Percentiles rank a stretch among this genome's conserved stretches.
phyloP scores from a whole-genome alignment of 2,888 invertebrate species.

The Branchipolynoe longqiensis region DNA sequence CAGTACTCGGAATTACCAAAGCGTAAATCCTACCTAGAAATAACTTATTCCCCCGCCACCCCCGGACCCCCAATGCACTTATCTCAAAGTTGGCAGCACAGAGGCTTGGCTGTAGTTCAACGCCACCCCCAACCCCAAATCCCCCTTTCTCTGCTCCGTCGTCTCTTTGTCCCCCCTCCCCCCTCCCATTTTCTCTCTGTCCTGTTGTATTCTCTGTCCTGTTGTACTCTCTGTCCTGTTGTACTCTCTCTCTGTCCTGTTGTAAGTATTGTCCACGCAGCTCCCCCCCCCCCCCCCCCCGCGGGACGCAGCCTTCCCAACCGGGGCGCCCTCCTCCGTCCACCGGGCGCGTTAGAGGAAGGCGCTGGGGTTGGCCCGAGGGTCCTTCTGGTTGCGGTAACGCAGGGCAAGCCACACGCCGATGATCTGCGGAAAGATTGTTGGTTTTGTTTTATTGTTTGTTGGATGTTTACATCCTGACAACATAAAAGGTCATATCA shows the following conservation, averaged over 20 bases:
- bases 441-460: not conserved
- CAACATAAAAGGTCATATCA: too few species aligned
- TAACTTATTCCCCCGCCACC: too few species aligned
- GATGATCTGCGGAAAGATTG: conserved; percentile 89
- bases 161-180: too few species aligned
- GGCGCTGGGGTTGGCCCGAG: conserved; percentile 97
- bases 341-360: conserved; percentile 96
- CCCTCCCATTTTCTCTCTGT: too few species aligned
- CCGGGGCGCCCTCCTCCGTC: not conserved
- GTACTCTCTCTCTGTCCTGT: not conserved
- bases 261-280: not conserved
- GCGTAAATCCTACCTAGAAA: too few species aligned
- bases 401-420: conserved; percentile 98
- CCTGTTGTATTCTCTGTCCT: not conserved
- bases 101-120: too few species aligned
- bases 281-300: not conserved
- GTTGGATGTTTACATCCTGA: too few species aligned
- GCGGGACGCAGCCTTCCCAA: not conserved
- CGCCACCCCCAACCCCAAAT: too few species aligned
- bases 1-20: too few species aligned
- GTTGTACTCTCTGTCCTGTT: not conserved
- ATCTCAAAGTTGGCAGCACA: too few species aligned
- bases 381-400: conserved; percentile 99
- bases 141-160: too few species aligned
- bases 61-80: too few species aligned